phyloP scores from a whole-genome alignment of 53 echinoderm and acorn worm species.

The Henricia sp. region DNA sequence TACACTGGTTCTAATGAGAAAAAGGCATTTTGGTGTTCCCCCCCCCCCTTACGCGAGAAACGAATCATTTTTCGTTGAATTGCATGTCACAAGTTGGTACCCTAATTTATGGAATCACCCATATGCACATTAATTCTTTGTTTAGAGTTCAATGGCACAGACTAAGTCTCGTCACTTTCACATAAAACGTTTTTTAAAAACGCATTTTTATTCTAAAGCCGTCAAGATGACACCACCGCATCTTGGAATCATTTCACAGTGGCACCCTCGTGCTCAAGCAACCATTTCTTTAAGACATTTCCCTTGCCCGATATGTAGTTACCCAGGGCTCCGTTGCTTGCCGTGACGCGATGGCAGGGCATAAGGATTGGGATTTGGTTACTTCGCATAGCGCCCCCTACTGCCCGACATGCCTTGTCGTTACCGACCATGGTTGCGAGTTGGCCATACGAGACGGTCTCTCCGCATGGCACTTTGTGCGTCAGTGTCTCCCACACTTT shows the following conservation, averaged over 20 bases:
- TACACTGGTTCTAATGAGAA: no score
- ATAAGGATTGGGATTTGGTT: slow-evolving; percentile 85
- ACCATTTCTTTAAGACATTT: slow-evolving; percentile 78
- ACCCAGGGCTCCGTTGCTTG: slow-evolving; percentile 81
- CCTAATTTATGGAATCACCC: no score
- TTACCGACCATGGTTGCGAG: slow-evolving; percentile 89
- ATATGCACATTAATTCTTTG: no score
- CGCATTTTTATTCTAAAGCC: background rate
- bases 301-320: slow-evolving; percentile 96
- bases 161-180: background rate
- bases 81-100: no score
- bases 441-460: slow-evolving; percentile 87
- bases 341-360: slow-evolving; percentile 89
- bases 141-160: no score
- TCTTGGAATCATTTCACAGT: no score
- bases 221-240: no score
- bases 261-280: slow-evolving; percentile 87
- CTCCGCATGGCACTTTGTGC: slow-evolving; percentile 74
- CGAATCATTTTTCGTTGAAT: no score
- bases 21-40: no score
- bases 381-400: slow-evolving; percentile 91
- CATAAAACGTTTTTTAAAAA: background rate
- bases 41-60: no score
- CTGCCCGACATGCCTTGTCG: slow-evolving; percentile 82
- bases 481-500: slow-evolving; percentile 81